Percentiles rank a stretch among this genome's conserved stretches.
phyloP scores from a whole-genome alignment of 1,140 invertebrate genomes.

The Battus philenor region DNA sequence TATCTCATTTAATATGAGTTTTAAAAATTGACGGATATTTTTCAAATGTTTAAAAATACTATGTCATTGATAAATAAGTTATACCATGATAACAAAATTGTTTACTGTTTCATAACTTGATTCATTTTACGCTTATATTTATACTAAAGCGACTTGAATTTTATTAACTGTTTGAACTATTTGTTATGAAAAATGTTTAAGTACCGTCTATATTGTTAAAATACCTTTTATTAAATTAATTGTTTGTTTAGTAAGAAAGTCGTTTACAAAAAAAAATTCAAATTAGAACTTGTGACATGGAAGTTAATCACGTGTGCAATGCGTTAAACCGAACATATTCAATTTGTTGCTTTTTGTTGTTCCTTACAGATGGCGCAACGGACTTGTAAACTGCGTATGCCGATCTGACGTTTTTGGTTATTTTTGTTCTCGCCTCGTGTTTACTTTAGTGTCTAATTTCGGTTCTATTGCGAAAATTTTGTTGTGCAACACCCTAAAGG shows the following conservation, averaged over 20 bases:
- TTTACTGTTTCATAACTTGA: not conserved
- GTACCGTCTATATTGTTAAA: too few relatives aligned
- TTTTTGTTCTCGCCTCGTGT: conserved; percentile 76
- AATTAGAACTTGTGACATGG: too few relatives aligned
- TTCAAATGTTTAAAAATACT: not conserved
- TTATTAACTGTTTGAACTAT: too few relatives aligned
- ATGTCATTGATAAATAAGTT: conserved; percentile 3
- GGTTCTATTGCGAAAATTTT: conserved; percentile 69
- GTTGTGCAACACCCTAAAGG: conserved; percentile 63
- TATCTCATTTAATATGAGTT: too few relatives aligned
- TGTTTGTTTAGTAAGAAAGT: too few relatives aligned
- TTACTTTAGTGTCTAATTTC: conserved; percentile 75
- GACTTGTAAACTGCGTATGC: conserved; percentile 70
- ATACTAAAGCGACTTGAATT: too few relatives aligned
- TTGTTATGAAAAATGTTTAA: too few relatives aligned
- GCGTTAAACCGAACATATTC: conserved; percentile 39
- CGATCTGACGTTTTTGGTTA: conserved; percentile 77
- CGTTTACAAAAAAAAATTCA: too few relatives aligned
- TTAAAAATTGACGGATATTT: too few relatives aligned
- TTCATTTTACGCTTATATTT: not conserved
- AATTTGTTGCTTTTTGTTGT: conserved; percentile 52
- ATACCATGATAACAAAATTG: conserved; percentile 3
- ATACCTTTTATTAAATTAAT: too few relatives aligned
- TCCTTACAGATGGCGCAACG: conserved; percentile 64
- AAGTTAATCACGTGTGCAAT: too few relatives aligned